A percentile compares a stretch with the other conserved stretches of the same genome.
Conservation (phyloP, 2,113 vertebrate genomes). For the Pelecanus crispus region DNA sequence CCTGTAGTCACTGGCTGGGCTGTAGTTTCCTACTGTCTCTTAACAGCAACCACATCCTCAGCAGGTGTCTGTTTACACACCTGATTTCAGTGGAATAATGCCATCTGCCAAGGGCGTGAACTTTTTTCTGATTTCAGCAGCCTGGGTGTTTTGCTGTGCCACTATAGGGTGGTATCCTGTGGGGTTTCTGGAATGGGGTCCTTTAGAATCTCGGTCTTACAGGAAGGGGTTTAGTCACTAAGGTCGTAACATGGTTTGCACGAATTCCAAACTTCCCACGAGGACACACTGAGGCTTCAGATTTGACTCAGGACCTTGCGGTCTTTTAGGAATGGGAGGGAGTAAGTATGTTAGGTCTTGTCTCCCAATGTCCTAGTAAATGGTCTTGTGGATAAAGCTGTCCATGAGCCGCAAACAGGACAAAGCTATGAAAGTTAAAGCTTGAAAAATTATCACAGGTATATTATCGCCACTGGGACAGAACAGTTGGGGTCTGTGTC, state of each 20-base stretch:
- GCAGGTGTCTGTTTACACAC: conserved; percentile 57
- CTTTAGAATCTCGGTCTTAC: background rate
- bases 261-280: background rate
- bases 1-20: conserved; percentile 36
- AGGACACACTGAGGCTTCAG: background rate
- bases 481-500: background rate
- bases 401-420: background rate
- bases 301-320: background rate
- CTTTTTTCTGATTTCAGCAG: background rate
- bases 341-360: background rate
- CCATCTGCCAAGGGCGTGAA: conserved; percentile 32
- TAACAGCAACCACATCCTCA: conserved; percentile 56
- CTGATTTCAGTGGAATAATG: conserved; percentile 39
- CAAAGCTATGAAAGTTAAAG: background rate
- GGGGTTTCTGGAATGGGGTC: background rate
- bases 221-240: background rate
- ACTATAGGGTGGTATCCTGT: background rate
- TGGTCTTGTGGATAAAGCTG: background rate
- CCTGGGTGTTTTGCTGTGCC: background rate
- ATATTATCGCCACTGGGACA: background rate
- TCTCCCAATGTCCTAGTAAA: background rate
- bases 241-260: background rate
- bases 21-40: conserved; percentile 53
- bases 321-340: background rate
- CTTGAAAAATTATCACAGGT: background rate